phyloP scores from a whole-genome alignment of 1,140 invertebrate genomes.

The Marisa cornuarietis region DNA sequence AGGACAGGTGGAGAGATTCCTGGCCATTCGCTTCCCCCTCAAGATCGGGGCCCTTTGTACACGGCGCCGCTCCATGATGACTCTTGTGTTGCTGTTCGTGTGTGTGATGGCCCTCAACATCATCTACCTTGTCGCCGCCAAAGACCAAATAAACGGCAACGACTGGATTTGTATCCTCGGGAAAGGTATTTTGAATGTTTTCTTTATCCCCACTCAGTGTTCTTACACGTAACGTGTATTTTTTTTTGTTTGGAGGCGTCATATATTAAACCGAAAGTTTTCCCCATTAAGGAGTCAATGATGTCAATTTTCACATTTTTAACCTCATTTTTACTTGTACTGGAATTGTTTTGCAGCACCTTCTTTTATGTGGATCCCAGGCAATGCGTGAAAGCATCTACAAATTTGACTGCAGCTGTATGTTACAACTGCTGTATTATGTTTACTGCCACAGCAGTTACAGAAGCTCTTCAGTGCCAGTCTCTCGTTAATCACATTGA shows the following conservation, averaged over 20 bases:
- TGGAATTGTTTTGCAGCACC: too few relatives aligned
- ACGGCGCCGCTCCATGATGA: conserved; percentile 20
- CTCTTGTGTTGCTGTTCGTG: conserved; percentile 20
- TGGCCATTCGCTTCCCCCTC: conserved; percentile 52
- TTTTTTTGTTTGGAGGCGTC: too few relatives aligned
- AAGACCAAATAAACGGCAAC: conserved; percentile 23
- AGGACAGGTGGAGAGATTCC: conserved; percentile 35
- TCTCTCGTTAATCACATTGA: too few relatives aligned
- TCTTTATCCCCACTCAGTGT: conserved; percentile 1
- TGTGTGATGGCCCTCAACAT: conserved; percentile 30
- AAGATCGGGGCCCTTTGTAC: conserved; percentile 44
- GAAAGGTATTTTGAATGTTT: neutral
- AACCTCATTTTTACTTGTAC: neutral
- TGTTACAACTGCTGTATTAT: too few relatives aligned
- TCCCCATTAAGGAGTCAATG: neutral
- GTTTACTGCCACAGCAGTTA: too few relatives aligned
- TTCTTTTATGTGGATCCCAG: too few relatives aligned
- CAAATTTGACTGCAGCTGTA: too few relatives aligned
- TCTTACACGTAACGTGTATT: neutral
- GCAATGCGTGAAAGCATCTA: too few relatives aligned
- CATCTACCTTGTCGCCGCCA: conserved; percentile 34
- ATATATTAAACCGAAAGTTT: too few relatives aligned
- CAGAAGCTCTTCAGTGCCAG: too few relatives aligned
- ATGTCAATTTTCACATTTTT: neutral
- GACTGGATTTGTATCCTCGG: conserved; percentile 17